phyloP scores from a whole-genome alignment of 2,797 vertebrate species.

The Taeniopygia guttata region DNA sequence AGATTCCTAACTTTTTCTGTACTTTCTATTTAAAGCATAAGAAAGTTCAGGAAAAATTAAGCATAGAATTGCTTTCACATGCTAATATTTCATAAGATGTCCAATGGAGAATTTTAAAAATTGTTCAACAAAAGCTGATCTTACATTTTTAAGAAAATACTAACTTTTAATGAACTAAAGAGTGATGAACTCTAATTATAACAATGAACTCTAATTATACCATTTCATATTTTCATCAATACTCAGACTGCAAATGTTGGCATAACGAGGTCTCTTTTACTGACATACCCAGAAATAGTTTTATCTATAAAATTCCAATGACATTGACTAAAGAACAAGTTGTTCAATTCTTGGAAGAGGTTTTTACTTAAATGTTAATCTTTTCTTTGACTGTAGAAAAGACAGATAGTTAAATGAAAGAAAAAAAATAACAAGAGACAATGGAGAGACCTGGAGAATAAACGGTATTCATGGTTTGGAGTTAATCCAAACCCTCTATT shows the following conservation, averaged over 20 bases:
- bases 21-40: neutral
- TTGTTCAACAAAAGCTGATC: neutral
- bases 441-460: neutral
- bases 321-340: constrained; percentile 8
- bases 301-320: constrained; percentile 5
- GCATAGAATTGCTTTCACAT: neutral
- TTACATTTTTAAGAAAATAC: neutral
- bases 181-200: constrained; percentile 19
- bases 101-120: neutral
- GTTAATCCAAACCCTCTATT: neutral
- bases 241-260: constrained; percentile 3
- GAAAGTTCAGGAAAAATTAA: neutral
- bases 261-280: constrained; percentile 20
- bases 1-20: neutral
- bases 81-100: neutral
- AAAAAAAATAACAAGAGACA: neutral
- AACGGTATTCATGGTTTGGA: neutral
- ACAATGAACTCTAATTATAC: constrained; percentile 15
- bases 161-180: constrained; percentile 21
- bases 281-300: constrained; percentile 31
- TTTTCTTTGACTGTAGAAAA: neutral
- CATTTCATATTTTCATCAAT: constrained; percentile 18
- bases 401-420: neutral
- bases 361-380: constrained; percentile 2
- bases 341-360: neutral